A percentile compares a stretch with the other conserved stretches of the same genome.
Evolutionary conservation across 2,888 invertebrate species (phyloP).

Genomic region (Ectemnius continuus): DNA sequence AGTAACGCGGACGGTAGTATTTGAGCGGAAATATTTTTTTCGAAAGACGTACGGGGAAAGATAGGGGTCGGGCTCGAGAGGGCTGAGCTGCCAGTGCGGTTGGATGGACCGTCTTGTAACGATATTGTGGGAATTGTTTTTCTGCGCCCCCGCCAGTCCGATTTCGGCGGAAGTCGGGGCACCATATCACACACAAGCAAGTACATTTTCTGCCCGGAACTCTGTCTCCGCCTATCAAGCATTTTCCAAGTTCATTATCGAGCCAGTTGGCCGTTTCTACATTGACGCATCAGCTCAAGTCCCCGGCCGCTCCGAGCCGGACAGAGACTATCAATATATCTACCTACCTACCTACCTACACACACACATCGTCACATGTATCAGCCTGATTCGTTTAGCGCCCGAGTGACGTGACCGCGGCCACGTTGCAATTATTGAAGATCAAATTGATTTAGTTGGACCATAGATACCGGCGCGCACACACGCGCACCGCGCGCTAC

Average conservation of each 20-base stretch:
- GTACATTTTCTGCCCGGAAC: conserved; percentile 67
- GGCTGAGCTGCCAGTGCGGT: conserved; percentile 50
- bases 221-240: conserved; percentile 51
- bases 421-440: neutral
- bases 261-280: neutral
- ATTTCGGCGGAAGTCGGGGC: conserved; percentile 60
- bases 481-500: neutral
- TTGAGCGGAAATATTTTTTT: conserved; percentile 50
- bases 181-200: conserved; percentile 69
- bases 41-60: conserved; percentile 30
- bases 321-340: neutral
- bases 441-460: conserved; percentile 2
- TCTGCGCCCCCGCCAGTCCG: conserved; percentile 71
- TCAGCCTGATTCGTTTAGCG: conserved; percentile 3
- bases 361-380: neutral
- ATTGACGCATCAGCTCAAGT: neutral
- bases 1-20: conserved; percentile 21
- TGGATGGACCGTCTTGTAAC: conserved; percentile 71
- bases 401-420: conserved; percentile 2
- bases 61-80: conserved; percentile 36
- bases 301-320: neutral
- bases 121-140: conserved; percentile 76
- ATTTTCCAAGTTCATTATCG: neutral
- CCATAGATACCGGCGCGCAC: conserved; percentile 1
- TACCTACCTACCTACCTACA: no score